Conservation (phyloP, 2,888 invertebrate species). For the Mesorhabditis belari region DNA sequence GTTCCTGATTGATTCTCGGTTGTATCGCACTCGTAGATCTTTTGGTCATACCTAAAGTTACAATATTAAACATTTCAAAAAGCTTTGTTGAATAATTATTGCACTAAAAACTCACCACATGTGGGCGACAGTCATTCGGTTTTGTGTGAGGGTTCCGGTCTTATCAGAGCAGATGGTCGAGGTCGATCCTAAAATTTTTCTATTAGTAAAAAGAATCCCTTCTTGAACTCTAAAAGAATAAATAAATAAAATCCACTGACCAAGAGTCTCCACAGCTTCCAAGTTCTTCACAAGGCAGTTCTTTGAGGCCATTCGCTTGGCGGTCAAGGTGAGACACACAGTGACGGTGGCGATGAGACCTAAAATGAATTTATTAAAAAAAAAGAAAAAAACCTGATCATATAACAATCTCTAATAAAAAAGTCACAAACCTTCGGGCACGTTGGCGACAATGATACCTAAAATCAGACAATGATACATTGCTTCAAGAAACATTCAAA, state of each 20-base stretch:
- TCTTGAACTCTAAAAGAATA: no score
- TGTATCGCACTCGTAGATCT: constrained; percentile 96
- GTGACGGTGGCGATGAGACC: constrained; percentile 95
- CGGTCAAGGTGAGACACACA: constrained; percentile 92
- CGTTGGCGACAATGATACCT: constrained; percentile 92
- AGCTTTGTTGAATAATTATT: no score
- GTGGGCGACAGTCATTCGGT: constrained; percentile 99
- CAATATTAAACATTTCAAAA: no score
- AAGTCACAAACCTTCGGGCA: constrained; percentile 93
- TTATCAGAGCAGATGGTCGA: constrained; percentile 76
- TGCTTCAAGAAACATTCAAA: background rate
- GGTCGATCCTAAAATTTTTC: no score
- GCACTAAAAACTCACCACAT: no score
- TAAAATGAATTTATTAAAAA: no score
- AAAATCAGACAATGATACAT: no score
- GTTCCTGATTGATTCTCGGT: constrained; percentile 85
- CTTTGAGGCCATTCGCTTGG: constrained; percentile 95
- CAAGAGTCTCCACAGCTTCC: constrained; percentile 72
- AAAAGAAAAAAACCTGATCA: no score
- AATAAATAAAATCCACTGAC: no score
- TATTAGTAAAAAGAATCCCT: no score
- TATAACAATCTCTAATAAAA: no score
- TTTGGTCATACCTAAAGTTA: constrained; percentile 81
- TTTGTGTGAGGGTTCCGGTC: constrained; percentile 81
- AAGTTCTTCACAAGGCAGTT: constrained; percentile 74